Evolutionary conservation across 2,888 invertebrate species (phyloP), one percentile per base, ranked within the genome.

Genomic region (Zhuqinia jingwanae): DNA sequence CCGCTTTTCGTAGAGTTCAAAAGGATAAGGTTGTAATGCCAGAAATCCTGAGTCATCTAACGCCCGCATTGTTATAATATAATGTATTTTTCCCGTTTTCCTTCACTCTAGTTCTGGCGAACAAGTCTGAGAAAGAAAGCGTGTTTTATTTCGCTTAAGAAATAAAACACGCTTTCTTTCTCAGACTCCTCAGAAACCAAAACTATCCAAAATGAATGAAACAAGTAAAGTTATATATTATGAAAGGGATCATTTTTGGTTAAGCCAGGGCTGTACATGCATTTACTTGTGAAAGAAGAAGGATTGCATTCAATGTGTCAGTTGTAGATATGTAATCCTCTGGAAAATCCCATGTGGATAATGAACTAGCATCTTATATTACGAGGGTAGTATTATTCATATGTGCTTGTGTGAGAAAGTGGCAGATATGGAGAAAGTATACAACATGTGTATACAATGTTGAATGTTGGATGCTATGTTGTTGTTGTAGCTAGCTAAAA

Each of bases 311-410:
- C 65, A 76, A 53, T 60, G 76, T 76, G 65, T 76, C 76, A 83
- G 27, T 73, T 77, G 85, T 63, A 47, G 30, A 56, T 60, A 77
- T 50, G 77, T 84, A 84, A 84, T 84, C 84, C 84, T 70, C 45
- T 47, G 30, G 47, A 84, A 85, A 78, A 85, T 85, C 85, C 79
- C 85, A 50, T 75, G 25, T 63, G 85, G 85, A 79, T 79, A 85
- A 85, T 85, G 77, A 84, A 77, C 56, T 20, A 42, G 68, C 53
- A 63, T 50, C 47, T 50, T 58, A 36, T 79, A 79, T 85, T 79
- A 36, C 8, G 79, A 85, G 75, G 79, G 78, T 3, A 78, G 70
- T 85, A 79, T 85, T 84, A 85, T 85, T 78, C 84, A 85, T 78
- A 30, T n/a, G n/a, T n/a, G 78, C 78, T 70, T 78, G 77, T 50